Evolutionary conservation across 2,797 vertebrate genomes (phyloP), one percentile per base, ranked within the genome.

Genomic region (Hirundo rustica): DNA sequence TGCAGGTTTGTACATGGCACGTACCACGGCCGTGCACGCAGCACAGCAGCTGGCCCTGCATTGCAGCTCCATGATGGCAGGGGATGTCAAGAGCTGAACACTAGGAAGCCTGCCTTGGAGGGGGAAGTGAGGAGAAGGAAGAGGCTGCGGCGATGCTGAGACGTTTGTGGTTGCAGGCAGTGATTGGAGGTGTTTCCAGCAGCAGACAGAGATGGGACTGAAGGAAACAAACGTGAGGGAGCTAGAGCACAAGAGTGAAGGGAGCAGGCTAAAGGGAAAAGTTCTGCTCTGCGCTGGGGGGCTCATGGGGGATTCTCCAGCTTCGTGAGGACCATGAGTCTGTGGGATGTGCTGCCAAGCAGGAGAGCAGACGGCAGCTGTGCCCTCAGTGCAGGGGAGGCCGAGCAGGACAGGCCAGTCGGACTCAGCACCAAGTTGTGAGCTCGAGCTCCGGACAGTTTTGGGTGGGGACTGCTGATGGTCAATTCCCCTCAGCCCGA

Each of bases 351-450:
- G 57, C 64, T 83, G 73, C 79, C 2, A 3, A 13, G 51, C 3
- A 2, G 16, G 1, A 64, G 54, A 27, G 47, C 74, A 21, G 8
- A 9, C 0, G 0, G 18, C 54, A 23, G 50, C 58, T 0, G 4
- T 1, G 22, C 38, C 71, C 48, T 26, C 16, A n/a, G 44, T 0
- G 0, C 9, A 0, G n/a, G 48, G 51, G 16, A 20, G 32, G 25
- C 36, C 2, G 1, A 48, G 78, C 51, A 29, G 62, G 17, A 27
- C 0, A 1, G 72, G 50, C 26, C 9, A 4, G 29, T 2, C 5
- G 5, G n/a, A 22, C 38, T 32, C 11, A 0, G 11, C 11, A 26
- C 2, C 0, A 45, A 29, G 58, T 0, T 6, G 13, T 8, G 44
- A 78, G 66, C 78, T 42, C 2, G 0, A 38, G 48, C 48, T 15